phyloP scores from a whole-genome alignment of 1,140 invertebrate genomes.

The Centruroides sculpturatus region DNA sequence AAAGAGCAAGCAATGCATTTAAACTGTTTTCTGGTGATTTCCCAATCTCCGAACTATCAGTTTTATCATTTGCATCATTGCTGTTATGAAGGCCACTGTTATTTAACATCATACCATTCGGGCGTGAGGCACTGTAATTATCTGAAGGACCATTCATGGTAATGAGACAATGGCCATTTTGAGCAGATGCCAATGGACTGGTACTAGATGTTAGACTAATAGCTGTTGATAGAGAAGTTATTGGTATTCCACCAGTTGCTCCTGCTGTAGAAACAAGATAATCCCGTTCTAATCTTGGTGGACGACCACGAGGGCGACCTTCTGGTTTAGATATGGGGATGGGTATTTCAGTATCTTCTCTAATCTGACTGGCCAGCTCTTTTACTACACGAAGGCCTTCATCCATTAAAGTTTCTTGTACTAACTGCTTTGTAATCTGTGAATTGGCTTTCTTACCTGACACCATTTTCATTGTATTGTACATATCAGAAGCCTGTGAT shows the following conservation, averaged over 20 bases:
- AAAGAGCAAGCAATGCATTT: slow-evolving; percentile 16
- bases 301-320: slow-evolving; percentile 13
- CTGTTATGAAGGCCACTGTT: neutral
- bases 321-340: slow-evolving; percentile 8
- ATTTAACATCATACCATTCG: neutral
- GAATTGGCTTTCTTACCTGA: slow-evolving; percentile 18
- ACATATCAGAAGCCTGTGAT: slow-evolving; percentile 10
- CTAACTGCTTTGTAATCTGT: slow-evolving; percentile 26
- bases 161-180: slow-evolving; percentile 9
- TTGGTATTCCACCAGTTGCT: too few species aligned
- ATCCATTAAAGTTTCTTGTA: slow-evolving; percentile 28
- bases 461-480: slow-evolving; percentile 8
- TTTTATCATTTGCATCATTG: slow-evolving; percentile 11
- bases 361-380: slow-evolving; percentile 20
- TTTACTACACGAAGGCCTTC: slow-evolving; percentile 29
- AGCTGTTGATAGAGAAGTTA: slow-evolving; percentile 10
- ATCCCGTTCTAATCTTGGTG: slow-evolving; percentile 13
- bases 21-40: slow-evolving; percentile 15
- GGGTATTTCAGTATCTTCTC: slow-evolving; percentile 14
- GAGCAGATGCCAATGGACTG: slow-evolving; percentile 12
- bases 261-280: neutral
- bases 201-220: slow-evolving; percentile 1
- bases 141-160: neutral
- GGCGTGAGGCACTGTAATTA: neutral
- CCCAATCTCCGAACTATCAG: slow-evolving; percentile 5